phyloP scores from a whole-genome alignment of 2,797 vertebrate species.

The Paguma larvata region DNA sequence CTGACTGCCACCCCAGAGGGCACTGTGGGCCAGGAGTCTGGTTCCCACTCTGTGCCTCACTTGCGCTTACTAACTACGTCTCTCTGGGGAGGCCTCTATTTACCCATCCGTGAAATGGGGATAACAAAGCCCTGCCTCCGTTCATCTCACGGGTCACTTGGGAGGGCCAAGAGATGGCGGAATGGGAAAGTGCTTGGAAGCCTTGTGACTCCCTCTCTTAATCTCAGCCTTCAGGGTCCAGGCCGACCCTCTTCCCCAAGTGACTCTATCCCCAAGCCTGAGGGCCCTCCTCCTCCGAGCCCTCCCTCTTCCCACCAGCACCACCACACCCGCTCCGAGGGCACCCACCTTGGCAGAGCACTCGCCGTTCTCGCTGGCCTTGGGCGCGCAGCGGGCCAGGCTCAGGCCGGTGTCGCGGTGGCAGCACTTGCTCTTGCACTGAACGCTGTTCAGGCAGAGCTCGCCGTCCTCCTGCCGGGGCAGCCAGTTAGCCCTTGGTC shows the following conservation, averaged over 20 bases:
- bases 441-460: slow-evolving; percentile 87
- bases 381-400: slow-evolving; percentile 85
- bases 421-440: slow-evolving; percentile 90
- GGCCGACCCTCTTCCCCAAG: not conserved
- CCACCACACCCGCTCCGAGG: rapidly evolving
- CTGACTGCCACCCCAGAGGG: rapidly evolving
- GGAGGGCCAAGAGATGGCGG: not conserved
- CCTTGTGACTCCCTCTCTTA: not conserved
- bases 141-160: not conserved
- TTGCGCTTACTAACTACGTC: not conserved
- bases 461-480: slow-evolving; percentile 85
- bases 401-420: not conserved
- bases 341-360: slow-evolving; percentile 88
- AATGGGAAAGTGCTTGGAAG: not conserved
- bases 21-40: not conserved
- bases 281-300: not conserved
- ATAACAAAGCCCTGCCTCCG: not conserved
- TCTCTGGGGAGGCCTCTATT: not conserved
- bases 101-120: not conserved
- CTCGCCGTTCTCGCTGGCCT: slow-evolving; percentile 85
- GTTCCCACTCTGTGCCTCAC: not conserved
- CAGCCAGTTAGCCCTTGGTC: not conserved
- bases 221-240: rapidly evolving
- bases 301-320: rapidly evolving
- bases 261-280: rapidly evolving